Conservation (phyloP, 2,113 vertebrate species). For the Ciconia boyciana region DNA sequence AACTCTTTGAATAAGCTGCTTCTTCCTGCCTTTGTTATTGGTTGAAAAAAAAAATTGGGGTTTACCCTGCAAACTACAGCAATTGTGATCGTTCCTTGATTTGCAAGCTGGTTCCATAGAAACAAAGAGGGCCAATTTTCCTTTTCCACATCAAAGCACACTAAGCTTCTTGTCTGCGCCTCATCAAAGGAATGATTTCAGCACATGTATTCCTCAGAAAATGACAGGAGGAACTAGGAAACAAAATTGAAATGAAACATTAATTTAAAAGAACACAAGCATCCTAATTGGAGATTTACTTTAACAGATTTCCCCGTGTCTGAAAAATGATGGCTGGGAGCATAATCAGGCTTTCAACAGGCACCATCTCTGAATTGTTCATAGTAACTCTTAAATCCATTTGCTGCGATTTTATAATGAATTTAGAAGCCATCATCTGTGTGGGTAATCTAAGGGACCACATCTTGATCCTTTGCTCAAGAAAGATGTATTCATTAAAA, state of each 20-base stretch:
- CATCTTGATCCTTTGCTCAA: not conserved
- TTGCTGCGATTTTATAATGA: not conserved
- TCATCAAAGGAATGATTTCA: conserved; percentile 44
- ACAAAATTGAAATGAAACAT: conserved; percentile 45
- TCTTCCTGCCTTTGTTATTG: not conserved
- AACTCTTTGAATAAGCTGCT: not conserved
- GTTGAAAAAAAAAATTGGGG: not conserved
- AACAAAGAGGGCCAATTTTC: conserved; percentile 18
- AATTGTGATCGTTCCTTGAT: not conserved
- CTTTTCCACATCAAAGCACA: conserved; percentile 48
- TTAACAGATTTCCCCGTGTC: conserved; percentile 19
- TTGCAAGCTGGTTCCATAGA: not conserved
- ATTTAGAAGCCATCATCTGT: conserved; percentile 25
- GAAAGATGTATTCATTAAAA: conserved; percentile 31
- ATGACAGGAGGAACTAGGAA: conserved; percentile 28
- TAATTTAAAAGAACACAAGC: conserved; percentile 56
- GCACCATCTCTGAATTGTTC: not conserved
- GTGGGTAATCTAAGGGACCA: not conserved
- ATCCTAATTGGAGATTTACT: conserved; percentile 49
- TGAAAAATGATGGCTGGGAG: conserved; percentile 38
- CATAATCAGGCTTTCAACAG: not conserved
- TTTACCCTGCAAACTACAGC: not conserved
- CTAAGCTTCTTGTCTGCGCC: conserved; percentile 32
- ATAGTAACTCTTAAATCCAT: conserved; percentile 1
- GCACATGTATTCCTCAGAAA: conserved; percentile 26